Base-by-base conservation (phyloP, 92 coral and sea anemone species). In the Ricordea florida region DNA sequence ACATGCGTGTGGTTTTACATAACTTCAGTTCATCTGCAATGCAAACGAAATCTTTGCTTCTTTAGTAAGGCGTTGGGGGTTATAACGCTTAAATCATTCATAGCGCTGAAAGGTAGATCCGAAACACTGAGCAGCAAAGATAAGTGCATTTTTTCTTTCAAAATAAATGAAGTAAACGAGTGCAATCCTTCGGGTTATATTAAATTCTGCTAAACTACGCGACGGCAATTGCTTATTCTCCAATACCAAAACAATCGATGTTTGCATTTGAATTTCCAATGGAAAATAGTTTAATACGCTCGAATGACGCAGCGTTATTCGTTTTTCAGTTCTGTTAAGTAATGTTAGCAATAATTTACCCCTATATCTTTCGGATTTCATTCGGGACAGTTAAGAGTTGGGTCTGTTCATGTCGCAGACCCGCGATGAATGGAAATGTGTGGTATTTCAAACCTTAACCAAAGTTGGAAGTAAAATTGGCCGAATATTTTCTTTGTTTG, bases 21-120 rank as follows among this genome's bases (percentile, higher is more conserved):
- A n/a, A n/a, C n/a, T n/a, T n/a, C n/a, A 66, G 32, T 33, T 62
- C 48, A 82, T 82, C 75, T 66, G 88, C 88, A 74, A 82, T 82
- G 46, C 88, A 78, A 65, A 66, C 60, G 52, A 25, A 24, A 37
- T 21, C 37, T 53, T 38, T 40, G 27, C 17, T 22, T 33, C 36
- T 11, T 30, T n/a, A n/a, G n/a, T n/a, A n/a, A n/a, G n/a, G n/a
- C n/a, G n/a, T n/a, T n/a, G n/a, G n/a, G n/a, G n/a, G n/a, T n/a
- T n/a, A n/a, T n/a, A 34, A n/a, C 36, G 13, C 27, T 15, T 28
- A 24, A 10, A 22, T 17, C n/a, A 27, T 28, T 40, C 28, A 0
- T 53, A 21, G 3, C 21, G 13, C 20, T 22, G 14, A 55, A 37
- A 51, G n/a, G n/a, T n/a, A n/a, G n/a, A n/a, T n/a, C n/a, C n/a